phyloP scores from a whole-genome alignment of 2,888 invertebrate species.

The Standfussiana lucernea region DNA sequence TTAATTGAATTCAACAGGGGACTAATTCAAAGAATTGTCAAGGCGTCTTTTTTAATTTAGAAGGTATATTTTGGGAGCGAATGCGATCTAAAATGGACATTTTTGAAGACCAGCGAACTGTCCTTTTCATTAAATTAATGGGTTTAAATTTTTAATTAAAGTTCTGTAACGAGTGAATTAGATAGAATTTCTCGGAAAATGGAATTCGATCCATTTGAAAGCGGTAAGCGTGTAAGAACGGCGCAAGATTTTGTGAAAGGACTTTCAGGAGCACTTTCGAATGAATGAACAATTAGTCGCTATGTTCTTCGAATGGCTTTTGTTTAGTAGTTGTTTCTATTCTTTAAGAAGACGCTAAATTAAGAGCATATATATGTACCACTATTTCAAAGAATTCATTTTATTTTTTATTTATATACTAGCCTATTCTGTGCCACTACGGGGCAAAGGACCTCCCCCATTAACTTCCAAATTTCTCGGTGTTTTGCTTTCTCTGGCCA shows the following conservation, averaged over 20 bases:
- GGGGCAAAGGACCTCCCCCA: too few relatives aligned
- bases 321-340: background rate
- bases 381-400: too few relatives aligned
- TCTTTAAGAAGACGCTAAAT: background rate
- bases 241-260: constrained; percentile 14
- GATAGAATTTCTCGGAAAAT: constrained; percentile 42
- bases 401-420: too few relatives aligned
- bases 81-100: constrained; percentile 39
- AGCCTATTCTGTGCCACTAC: too few relatives aligned
- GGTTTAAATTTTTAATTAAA: constrained; percentile 66
- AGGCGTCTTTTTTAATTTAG: constrained; percentile 39
- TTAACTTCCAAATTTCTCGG: too few relatives aligned
- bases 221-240: constrained; percentile 26
- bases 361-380: too few relatives aligned
- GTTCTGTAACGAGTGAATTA: constrained; percentile 51
- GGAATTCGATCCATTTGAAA: constrained; percentile 49
- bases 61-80: constrained; percentile 18
- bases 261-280: constrained; percentile 31
- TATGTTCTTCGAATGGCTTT: constrained; percentile 1
- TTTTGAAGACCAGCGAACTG: constrained; percentile 49
- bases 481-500: too few relatives aligned
- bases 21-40: constrained; percentile 46
- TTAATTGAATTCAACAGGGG: constrained; percentile 58
- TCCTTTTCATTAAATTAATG: constrained; percentile 56
- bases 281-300: constrained; percentile 26